These are phyloP conservation scores for Glaucopsyche alexis DNA, from an alignment of 2,888 invertebrate genomes.

Conservation along the genomic window DNA sequence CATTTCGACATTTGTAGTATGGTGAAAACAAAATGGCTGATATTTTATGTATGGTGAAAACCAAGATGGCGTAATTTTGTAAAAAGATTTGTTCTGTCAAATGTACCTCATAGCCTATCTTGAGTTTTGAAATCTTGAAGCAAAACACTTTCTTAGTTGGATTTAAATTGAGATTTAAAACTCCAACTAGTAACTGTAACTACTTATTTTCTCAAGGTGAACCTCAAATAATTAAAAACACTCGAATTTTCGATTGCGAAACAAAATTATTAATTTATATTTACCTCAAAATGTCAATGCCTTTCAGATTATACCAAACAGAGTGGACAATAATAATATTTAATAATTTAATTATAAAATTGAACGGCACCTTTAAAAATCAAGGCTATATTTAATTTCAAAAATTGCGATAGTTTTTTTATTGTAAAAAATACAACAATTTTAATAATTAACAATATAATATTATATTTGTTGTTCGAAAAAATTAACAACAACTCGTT, in stretches of 20 bases:
- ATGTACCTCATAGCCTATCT: no score
- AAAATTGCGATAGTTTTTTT: neutral
- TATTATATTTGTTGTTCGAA: neutral
- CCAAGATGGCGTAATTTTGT: no score
- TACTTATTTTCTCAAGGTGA: neutral
- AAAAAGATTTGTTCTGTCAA: no score
- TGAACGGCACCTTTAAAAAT: neutral
- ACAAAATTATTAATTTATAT: neutral
- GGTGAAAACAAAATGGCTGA: no score
- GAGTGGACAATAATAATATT: neutral
- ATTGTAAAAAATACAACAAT: neutral
- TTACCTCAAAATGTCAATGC: neutral
- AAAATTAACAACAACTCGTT: neutral
- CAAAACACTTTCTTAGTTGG: no score
- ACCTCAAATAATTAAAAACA: neutral
- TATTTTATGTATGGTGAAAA: no score
- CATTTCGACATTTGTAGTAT: no score
- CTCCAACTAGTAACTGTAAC: neutral
- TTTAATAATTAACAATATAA: neutral
- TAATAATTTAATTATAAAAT: conserved; percentile 10
- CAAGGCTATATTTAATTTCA: neutral
- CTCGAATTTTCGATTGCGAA: neutral
- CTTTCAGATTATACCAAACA: neutral
- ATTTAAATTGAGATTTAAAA: neutral
- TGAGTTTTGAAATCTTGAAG: no score